Base-by-base conservation (phyloP, 1,140 invertebrate genomes). In the Lamellibrachia luymesi region DNA sequence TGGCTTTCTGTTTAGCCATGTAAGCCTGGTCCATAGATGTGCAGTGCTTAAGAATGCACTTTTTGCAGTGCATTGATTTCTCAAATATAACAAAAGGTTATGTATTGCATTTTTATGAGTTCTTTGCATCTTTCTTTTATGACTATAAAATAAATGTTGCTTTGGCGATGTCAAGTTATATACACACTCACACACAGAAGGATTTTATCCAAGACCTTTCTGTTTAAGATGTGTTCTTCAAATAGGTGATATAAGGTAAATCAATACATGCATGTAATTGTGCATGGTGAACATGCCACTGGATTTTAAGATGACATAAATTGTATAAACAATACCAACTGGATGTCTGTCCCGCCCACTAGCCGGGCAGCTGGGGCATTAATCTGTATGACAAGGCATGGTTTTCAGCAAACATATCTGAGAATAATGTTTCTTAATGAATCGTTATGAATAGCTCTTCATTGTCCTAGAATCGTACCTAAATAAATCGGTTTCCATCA, bases 301-400 rank as follows among this genome's bases (percentile, higher is more conserved):
- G 64, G 64, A 80, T 80, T 80, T 80, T 80, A 80, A 80, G 64
- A 80, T 80, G 64, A 80, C 64, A 80, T 80, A 80, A 80, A 80
- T 80, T 80, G 64, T 80, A 80, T 22, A 80, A 6, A 80, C 64
- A 80, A 17, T 80, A 2, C 64, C 6, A 17, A 38, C 38, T 38
- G 13, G 64, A 80, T 80, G 64, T 80, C 6, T 4, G 4, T 80
- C 64, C 38, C 13, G 17, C 64, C 6, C 64, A 80, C 64, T 2
- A 17, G 0, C 64, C 5, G 25, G 64, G 64, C 64, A 80, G 64
- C 64, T 80, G 64, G 64, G 5, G 13, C 64, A 80, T 80, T 80
- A 10, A 80, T 17, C 64, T 80, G 64, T 22, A 22, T 22, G 17
- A 80, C 64, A 80, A 80, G 13, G 64, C 64, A 80, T 22, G 2